phyloP scores from a whole-genome alignment of 2,113 vertebrate species.

The Xenus cinereus region DNA sequence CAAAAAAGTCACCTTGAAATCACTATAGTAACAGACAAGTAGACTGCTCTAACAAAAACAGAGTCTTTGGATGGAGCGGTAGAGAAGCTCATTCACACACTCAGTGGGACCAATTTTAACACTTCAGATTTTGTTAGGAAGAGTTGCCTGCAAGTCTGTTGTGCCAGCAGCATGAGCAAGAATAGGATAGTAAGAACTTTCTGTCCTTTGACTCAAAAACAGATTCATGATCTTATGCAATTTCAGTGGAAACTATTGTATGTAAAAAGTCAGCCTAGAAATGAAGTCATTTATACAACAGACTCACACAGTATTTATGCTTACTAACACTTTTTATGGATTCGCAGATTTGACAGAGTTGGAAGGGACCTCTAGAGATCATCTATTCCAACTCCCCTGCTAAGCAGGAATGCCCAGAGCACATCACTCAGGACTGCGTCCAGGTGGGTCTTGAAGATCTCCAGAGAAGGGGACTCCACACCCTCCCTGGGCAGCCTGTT shows the following conservation, averaged over 20 bases:
- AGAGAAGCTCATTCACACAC: background rate
- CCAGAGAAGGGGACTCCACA: no score
- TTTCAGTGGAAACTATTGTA: background rate
- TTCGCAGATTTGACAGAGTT: no score
- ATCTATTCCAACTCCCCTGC: no score
- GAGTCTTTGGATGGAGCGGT: background rate
- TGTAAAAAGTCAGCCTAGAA: background rate
- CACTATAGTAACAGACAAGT: accelerated
- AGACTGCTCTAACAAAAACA: background rate
- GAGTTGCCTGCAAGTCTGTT: background rate
- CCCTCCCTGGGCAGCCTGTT: no score
- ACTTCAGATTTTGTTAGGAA: background rate
- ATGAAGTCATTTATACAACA: background rate
- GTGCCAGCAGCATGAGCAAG: background rate
- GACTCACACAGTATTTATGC: background rate
- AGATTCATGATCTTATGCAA: background rate
- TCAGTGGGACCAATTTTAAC: background rate
- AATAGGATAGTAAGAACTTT: background rate
- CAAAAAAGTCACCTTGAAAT: background rate
- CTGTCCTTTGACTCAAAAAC: background rate
- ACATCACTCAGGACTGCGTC: no score
- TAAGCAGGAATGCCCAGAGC: no score
- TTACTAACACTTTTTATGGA: background rate
- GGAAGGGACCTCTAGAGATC: no score
- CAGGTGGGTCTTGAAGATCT: no score